These are phyloP conservation scores for Archocentrus centrarchus DNA, from an alignment of 2,113 vertebrate genomes.

Conservation along the genomic window DNA sequence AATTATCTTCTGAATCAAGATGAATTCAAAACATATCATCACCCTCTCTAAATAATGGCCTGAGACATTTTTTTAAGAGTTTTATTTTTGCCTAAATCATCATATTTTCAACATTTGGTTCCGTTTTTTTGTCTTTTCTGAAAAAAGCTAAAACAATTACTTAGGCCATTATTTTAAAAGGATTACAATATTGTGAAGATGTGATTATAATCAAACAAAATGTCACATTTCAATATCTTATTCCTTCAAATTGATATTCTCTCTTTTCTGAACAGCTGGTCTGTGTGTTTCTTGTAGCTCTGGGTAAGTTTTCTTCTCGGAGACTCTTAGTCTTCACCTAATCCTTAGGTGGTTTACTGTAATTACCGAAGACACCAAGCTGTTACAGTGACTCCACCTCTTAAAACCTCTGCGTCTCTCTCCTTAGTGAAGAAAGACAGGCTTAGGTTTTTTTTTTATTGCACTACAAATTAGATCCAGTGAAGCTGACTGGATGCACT, in stretches of 20 bases:
- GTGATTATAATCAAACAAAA: neutral
- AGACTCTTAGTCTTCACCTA: slow-evolving; percentile 35
- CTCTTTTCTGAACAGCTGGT: neutral
- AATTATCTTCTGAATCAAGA: neutral
- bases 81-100: too few relatives aligned
- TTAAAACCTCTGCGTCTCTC: slow-evolving; percentile 1
- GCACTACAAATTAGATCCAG: neutral
- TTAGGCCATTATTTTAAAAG: too few relatives aligned
- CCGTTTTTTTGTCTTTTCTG: too few relatives aligned
- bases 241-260: neutral
- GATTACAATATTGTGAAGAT: neutral
- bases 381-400: slow-evolving; percentile 40
- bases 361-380: slow-evolving; percentile 67
- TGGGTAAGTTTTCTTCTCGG: slow-evolving; percentile 7
- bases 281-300: slow-evolving; percentile 23
- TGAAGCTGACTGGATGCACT: neutral
- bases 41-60: too few relatives aligned
- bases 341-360: slow-evolving; percentile 65
- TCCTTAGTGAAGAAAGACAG: neutral
- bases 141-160: too few relatives aligned
- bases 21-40: neutral
- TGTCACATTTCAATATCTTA: neutral
- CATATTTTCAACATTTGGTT: too few relatives aligned
- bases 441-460: neutral
- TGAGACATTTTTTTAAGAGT: too few relatives aligned